A percentile compares a stretch with the other conserved stretches of the same genome.
Conservation (phyloP, 2,888 invertebrate species). For the Eristalinus aeneus region DNA sequence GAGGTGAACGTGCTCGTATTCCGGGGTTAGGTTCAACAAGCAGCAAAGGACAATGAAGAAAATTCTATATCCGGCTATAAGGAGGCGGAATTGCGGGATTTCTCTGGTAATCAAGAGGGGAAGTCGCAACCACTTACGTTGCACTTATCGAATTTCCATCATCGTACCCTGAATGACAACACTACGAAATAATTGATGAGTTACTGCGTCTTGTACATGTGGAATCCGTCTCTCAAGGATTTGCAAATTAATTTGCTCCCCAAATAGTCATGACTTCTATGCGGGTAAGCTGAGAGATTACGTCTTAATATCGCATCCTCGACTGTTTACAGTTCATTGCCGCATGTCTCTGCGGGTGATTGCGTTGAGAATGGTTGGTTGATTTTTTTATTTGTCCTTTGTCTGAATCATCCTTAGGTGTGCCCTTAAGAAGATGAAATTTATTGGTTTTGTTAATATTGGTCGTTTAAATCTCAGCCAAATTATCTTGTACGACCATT, state of each 20-base stretch:
- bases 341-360: not conserved
- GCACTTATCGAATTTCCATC: slow-evolving; percentile 35
- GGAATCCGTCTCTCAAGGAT: not conserved
- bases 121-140: slow-evolving; percentile 15
- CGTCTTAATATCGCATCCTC: not conserved
- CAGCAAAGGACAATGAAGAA: not conserved
- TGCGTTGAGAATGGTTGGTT: not conserved
- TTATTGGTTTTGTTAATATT: too few relatives aligned
- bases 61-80: not conserved
- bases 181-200: not conserved
- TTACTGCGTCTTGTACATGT: not conserved
- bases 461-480: too few relatives aligned
- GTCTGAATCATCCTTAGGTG: too few relatives aligned
- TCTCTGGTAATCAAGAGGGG: slow-evolving; percentile 14
- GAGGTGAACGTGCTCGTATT: not conserved
- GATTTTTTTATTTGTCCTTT: not conserved
- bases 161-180: not conserved
- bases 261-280: not conserved
- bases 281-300: not conserved
- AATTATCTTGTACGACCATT: too few relatives aligned
- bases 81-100: slow-evolving; percentile 3
- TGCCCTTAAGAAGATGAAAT: too few relatives aligned
- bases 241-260: not conserved
- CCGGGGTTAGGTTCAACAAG: not conserved
- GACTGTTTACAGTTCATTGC: not conserved